Evolutionary conservation across 2,888 invertebrate genomes (phyloP).

Genomic region (Calameuta filiformis): DNA sequence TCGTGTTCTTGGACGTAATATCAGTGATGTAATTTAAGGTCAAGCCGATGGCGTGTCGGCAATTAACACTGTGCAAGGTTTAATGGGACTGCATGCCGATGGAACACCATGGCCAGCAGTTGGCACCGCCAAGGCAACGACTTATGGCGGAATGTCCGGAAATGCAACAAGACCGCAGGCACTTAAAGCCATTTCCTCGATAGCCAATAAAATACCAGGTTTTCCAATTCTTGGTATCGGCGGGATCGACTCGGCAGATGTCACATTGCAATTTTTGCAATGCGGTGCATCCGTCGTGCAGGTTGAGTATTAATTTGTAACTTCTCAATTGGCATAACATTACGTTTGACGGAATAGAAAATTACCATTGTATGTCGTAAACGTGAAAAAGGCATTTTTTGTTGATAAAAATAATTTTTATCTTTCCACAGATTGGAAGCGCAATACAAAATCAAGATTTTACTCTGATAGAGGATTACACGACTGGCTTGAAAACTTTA

Average conservation of each 20-base stretch:
- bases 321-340: not conserved
- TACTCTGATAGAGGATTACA: conserved; percentile 95
- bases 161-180: conserved; percentile 97
- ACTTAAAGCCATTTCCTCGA: conserved; percentile 88
- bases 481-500: conserved; percentile 86
- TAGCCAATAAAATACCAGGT: conserved; percentile 84
- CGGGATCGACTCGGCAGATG: conserved; percentile 96
- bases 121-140: conserved; percentile 83
- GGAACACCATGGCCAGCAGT: conserved; percentile 94
- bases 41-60: conserved; percentile 96
- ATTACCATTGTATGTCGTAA: no score
- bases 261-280: conserved; percentile 92
- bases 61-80: conserved; percentile 95
- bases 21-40: conserved; percentile 68
- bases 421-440: conserved; percentile 81
- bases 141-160: conserved; percentile 93
- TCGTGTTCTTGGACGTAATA: no score
- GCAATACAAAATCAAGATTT: conserved; percentile 99
- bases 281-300: conserved; percentile 94
- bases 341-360: not conserved
- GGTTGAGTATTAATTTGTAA: conserved; percentile 66
- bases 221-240: conserved; percentile 96
- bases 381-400: no score
- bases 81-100: conserved; percentile 88
- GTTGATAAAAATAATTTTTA: conserved; percentile 9